These are phyloP conservation scores for Phyllostomus hastatus DNA, from an alignment of 2,113 vertebrate species.

Conservation along the genomic window DNA sequence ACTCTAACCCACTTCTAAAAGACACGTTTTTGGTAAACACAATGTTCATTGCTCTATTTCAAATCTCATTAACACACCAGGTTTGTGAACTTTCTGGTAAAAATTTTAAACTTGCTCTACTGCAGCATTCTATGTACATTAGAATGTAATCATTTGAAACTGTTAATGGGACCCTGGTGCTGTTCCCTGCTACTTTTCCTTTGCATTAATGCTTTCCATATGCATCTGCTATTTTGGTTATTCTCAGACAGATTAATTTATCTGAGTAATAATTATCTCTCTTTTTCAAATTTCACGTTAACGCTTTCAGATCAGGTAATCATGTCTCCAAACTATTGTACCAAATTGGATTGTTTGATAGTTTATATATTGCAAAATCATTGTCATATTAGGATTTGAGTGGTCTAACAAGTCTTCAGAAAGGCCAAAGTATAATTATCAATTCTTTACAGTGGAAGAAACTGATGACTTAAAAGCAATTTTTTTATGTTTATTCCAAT, in stretches of 20 bases:
- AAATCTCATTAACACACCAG: neutral
- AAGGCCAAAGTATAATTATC: neutral
- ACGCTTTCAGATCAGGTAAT: neutral
- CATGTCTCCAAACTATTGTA: neutral
- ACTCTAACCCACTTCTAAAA: neutral
- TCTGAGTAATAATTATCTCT: neutral
- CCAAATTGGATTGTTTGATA: neutral
- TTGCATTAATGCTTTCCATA: neutral
- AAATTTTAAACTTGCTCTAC: neutral
- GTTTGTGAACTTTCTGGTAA: neutral
- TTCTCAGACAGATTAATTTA: constrained; percentile 20
- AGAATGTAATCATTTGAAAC: neutral
- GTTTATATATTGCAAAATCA: neutral
- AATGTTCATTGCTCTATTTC: neutral
- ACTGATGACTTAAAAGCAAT: neutral
- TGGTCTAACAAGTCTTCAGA: neutral
- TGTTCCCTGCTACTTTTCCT: neutral
- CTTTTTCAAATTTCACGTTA: constrained; percentile 28
- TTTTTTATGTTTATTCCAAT: neutral
- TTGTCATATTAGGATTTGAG: neutral
- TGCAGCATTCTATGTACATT: neutral
- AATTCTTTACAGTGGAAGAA: neutral
- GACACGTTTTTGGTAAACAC: neutral
- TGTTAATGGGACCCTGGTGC: neutral
- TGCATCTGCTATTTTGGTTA: neutral